Conservation (phyloP, 2,113 vertebrate genomes). For the Hippolais icterina region DNA sequence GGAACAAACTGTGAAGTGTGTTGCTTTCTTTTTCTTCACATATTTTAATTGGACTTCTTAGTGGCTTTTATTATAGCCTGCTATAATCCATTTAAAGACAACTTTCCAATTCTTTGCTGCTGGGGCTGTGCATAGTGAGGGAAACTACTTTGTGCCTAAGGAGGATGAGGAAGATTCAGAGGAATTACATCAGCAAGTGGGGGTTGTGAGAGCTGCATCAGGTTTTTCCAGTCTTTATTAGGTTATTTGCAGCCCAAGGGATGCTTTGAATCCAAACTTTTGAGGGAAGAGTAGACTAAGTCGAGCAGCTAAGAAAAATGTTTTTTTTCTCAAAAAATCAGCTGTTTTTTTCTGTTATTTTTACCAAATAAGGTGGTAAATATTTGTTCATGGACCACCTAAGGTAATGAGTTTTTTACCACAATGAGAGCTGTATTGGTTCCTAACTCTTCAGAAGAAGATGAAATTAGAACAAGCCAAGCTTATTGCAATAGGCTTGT, state of each 20-base stretch:
- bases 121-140: neutral
- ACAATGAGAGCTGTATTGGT: neutral
- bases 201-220: rapidly evolving
- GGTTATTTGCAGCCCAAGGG: neutral
- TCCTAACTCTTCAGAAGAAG: neutral
- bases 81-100: neutral
- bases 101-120: neutral
- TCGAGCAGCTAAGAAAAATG: neutral
- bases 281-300: neutral
- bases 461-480: neutral
- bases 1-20: neutral
- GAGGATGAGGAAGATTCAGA: neutral
- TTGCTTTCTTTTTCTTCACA: neutral
- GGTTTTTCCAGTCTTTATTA: neutral
- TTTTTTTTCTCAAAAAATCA: too few species aligned
- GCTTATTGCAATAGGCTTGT: neutral
- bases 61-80: neutral
- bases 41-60: neutral
- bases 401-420: neutral
- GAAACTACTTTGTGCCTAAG: neutral
- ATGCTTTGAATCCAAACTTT: neutral
- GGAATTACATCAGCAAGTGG: neutral
- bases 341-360: neutral
- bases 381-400: neutral
- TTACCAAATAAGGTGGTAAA: neutral